These are phyloP conservation scores for Garrulus glandarius DNA, from an alignment of 2,797 vertebrate genomes.

Conservation along the genomic window DNA sequence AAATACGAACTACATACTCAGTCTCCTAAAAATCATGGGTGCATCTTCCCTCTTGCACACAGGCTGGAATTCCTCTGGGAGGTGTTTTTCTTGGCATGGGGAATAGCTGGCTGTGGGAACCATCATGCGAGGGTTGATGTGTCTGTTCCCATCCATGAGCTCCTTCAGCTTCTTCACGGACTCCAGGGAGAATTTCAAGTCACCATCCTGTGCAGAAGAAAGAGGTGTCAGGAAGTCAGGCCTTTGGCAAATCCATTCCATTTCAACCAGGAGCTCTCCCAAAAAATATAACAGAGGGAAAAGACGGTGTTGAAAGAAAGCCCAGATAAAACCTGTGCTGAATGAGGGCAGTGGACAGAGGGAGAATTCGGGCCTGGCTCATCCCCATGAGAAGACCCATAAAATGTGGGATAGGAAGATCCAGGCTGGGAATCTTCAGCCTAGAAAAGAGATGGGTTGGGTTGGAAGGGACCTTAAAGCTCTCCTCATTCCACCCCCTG, in stretches of 20 bases:
- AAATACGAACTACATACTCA: neutral
- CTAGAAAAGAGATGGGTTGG: neutral
- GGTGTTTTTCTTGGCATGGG: conserved; percentile 3
- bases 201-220: conserved; percentile 11
- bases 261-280: neutral
- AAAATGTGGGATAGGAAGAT: neutral
- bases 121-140: neutral
- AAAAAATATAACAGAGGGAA: neutral
- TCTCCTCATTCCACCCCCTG: neutral
- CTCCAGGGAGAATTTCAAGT: conserved; percentile 39
- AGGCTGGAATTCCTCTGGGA: neutral
- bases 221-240: neutral
- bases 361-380: neutral
- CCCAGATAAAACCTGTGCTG: neutral
- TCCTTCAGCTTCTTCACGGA: conserved; percentile 52
- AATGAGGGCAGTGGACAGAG: neutral
- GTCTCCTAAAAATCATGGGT: conserved; percentile 1
- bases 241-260: neutral
- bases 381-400: neutral
- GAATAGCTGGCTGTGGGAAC: neutral
- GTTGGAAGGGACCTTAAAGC: neutral
- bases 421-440: neutral
- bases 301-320: neutral
- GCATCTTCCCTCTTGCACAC: conserved; percentile 37
- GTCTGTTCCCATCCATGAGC: neutral